Conservation (phyloP, 2,113 vertebrate genomes). For the Phyllostomus hastatus region DNA sequence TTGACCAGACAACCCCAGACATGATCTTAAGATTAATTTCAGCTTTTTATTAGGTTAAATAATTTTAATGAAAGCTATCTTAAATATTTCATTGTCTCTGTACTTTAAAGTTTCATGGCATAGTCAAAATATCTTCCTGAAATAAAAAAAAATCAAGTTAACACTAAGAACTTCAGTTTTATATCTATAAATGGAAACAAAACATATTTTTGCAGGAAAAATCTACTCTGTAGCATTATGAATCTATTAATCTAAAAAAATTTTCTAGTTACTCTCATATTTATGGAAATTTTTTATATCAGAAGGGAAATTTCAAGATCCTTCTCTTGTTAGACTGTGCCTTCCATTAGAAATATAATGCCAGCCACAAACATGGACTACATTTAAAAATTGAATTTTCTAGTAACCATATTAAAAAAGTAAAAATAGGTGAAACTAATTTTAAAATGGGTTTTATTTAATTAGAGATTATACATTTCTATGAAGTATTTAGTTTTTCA, state of each 20-base stretch:
- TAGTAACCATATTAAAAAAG: neutral
- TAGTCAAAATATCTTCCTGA: neutral
- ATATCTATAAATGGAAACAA: neutral
- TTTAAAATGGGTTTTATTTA: neutral
- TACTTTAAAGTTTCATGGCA: neutral
- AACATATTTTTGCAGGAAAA: neutral
- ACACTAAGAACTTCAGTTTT: neutral
- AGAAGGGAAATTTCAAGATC: neutral
- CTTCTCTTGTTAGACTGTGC: neutral
- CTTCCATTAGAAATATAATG: neutral
- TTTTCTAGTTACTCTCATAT: neutral
- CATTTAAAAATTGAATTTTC: neutral
- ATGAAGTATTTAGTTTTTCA: neutral
- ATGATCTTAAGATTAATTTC: neutral
- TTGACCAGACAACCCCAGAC: neutral
- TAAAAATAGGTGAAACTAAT: neutral
- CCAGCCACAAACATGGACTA: neutral
- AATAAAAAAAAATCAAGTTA: neutral
- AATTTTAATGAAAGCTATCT: neutral
- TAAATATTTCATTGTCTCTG: neutral
- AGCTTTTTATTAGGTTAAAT: neutral
- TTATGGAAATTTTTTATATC: neutral
- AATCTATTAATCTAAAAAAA: neutral
- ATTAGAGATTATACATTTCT: neutral
- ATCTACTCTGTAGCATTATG: neutral